Evolutionary conservation across 64 coral and sea anemone species (phyloP).

Genomic region (Trachythela sp.): DNA sequence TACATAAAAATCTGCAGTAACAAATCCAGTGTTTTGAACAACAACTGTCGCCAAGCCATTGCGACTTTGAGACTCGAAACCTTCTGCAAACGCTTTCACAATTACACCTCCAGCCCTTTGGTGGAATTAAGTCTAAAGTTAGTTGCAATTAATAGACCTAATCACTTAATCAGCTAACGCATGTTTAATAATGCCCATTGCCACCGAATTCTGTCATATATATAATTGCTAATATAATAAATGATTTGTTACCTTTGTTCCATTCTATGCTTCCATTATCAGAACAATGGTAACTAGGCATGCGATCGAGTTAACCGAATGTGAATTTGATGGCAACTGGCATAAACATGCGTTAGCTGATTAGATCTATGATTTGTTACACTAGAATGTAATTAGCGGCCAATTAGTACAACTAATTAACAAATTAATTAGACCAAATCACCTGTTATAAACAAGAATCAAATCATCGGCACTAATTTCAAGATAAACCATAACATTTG

Average conservation of each 20-base stretch:
- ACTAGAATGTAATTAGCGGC: too few relatives aligned
- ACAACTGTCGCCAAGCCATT: conserved; percentile 72
- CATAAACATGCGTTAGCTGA: too few relatives aligned
- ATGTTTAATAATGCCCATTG: too few relatives aligned
- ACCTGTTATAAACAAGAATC: conserved; percentile 98
- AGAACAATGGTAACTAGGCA: too few relatives aligned
- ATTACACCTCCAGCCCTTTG: conserved; percentile 80
- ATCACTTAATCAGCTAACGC: too few relatives aligned
- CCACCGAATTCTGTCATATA: neutral
- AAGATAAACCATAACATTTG: conserved; percentile 73
- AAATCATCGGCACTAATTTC: conserved; percentile 97
- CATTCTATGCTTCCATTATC: too few relatives aligned
- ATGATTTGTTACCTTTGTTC: neutral
- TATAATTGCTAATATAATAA: neutral
- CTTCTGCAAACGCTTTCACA: conserved; percentile 72
- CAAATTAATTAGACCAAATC: neutral
- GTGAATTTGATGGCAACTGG: too few relatives aligned
- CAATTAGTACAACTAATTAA: too few relatives aligned
- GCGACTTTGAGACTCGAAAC: conserved; percentile 69
- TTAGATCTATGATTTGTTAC: too few relatives aligned
- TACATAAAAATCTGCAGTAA: conserved; percentile 90
- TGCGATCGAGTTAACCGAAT: too few relatives aligned
- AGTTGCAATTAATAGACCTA: too few relatives aligned
- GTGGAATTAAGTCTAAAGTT: neutral
- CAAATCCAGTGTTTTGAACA: conserved; percentile 88